Evolutionary conservation across 2,888 invertebrate genomes (phyloP).

Genomic region (Apodemia mormo): DNA sequence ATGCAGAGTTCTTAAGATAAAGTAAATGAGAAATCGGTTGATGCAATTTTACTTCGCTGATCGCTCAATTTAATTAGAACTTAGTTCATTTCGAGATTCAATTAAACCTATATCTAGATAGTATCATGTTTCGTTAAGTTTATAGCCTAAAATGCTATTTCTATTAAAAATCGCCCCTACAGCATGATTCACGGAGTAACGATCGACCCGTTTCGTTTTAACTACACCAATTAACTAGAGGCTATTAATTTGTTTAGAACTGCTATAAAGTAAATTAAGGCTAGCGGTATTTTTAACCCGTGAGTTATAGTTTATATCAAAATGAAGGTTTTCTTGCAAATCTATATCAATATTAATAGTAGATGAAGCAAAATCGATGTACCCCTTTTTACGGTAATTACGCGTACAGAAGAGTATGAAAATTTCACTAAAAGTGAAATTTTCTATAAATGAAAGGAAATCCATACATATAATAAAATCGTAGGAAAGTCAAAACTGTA

Average conservation of each 20-base stretch:
- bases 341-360: too few species aligned
- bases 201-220: constrained; percentile 25
- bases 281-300: constrained; percentile 20
- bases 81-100: background rate
- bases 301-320: constrained; percentile 11
- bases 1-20: too few species aligned
- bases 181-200: constrained; percentile 9
- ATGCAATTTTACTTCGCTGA: too few species aligned
- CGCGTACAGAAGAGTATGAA: too few species aligned
- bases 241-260: constrained; percentile 35
- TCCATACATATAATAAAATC: too few species aligned
- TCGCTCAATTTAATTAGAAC: background rate
- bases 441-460: too few species aligned
- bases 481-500: too few species aligned
- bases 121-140: background rate
- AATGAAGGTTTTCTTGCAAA: constrained; percentile 2
- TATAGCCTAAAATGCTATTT: constrained; percentile 8
- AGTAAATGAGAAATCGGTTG: too few species aligned
- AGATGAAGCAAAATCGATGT: too few species aligned
- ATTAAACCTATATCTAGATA: constrained; percentile 1
- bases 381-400: too few species aligned
- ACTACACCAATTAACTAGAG: constrained; percentile 35
- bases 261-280: constrained; percentile 35
- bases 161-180: constrained; percentile 8
- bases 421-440: too few species aligned